Conservation (phyloP, 2,113 vertebrate genomes). For the Cromileptes altivelis region DNA sequence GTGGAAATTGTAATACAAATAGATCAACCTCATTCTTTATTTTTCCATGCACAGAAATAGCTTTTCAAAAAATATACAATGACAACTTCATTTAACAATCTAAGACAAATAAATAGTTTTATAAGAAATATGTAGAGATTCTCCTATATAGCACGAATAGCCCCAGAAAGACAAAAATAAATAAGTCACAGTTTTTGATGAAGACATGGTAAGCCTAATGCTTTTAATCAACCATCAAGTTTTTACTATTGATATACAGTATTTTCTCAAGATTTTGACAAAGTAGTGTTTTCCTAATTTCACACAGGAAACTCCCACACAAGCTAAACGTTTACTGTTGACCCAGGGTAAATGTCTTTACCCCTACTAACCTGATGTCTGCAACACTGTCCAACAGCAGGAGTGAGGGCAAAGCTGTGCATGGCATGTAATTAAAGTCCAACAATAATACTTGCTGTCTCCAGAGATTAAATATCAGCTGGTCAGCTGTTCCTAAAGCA, state of each 20-base stretch:
- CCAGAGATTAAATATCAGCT: not conserved
- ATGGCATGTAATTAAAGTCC: not conserved
- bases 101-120: constrained; percentile 67
- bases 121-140: constrained; percentile 52
- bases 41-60: constrained; percentile 68
- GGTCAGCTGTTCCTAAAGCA: not conserved
- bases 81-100: constrained; percentile 52
- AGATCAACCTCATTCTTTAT: constrained; percentile 62
- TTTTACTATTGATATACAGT: not conserved
- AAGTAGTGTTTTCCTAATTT: not conserved
- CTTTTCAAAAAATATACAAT: constrained; percentile 65
- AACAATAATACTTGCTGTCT: not conserved
- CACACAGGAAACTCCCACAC: not conserved
- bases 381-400: not conserved
- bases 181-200: constrained; percentile 26
- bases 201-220: constrained; percentile 4
- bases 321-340: constrained; percentile 10
- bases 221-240: not conserved
- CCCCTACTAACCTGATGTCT: not conserved
- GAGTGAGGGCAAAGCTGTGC: not conserved
- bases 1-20: constrained; percentile 49
- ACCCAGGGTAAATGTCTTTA: not conserved
- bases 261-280: constrained; percentile 6
- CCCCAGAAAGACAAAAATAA: constrained; percentile 28
- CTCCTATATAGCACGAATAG: not conserved